These are phyloP conservation scores for Mallotus villosus DNA, from an alignment of 2,797 vertebrate genomes.

Conservation along the genomic window DNA sequence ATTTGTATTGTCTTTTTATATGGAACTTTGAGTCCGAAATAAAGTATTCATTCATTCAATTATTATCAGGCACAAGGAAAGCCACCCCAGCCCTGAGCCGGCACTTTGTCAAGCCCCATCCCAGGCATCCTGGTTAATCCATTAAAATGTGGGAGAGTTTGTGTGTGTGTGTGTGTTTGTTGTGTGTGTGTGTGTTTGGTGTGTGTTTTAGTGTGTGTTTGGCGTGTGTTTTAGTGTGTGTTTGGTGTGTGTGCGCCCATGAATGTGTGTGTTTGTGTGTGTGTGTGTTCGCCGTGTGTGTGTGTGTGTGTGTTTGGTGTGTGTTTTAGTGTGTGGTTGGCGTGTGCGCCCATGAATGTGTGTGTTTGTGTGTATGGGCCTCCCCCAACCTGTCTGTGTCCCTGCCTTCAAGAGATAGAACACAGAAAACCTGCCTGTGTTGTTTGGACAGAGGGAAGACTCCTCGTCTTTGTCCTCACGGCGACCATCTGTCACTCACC, in stretches of 20 bases:
- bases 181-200: not conserved
- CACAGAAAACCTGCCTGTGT: slow-evolving; percentile 7
- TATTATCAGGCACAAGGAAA: slow-evolving; percentile 88
- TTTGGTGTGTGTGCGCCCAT: too few relatives aligned
- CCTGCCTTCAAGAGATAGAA: slow-evolving; percentile 35
- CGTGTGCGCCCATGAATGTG: slow-evolving; percentile 8
- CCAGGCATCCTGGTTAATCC: slow-evolving; percentile 67
- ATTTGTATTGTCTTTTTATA: too few relatives aligned
- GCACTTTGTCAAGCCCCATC: slow-evolving; percentile 75
- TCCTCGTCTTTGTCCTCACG: slow-evolving; percentile 43
- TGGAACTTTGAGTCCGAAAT: too few relatives aligned
- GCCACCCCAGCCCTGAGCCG: slow-evolving; percentile 74
- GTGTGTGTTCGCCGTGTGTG: slow-evolving; percentile 2
- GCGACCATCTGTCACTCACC: slow-evolving; percentile 43
- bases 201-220: not conserved
- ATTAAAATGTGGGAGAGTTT: slow-evolving; percentile 64
- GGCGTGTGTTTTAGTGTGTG: too few relatives aligned
- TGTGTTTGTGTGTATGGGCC: slow-evolving; percentile 6
- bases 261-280: slow-evolving; percentile 25
- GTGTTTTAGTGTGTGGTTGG: not conserved
- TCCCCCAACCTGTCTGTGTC: slow-evolving; percentile 53
- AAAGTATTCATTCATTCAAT: too few relatives aligned
- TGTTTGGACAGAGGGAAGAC: slow-evolving; percentile 21
- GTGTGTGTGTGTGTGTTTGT: slow-evolving; percentile 13
- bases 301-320: not conserved